Conservation (phyloP, 1,140 invertebrate genomes). For the Temnothorax curvispinosus region DNA sequence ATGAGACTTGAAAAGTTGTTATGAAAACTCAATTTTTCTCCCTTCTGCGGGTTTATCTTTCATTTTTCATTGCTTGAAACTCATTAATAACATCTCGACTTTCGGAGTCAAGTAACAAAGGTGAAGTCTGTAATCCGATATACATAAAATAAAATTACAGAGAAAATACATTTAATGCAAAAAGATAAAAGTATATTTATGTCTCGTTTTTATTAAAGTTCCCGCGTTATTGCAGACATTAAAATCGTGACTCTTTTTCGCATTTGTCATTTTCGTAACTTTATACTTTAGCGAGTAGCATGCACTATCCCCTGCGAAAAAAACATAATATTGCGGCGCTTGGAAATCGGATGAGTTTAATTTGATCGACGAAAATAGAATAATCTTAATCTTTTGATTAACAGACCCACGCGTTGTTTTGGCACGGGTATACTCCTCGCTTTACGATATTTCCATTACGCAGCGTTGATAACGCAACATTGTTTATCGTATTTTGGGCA, state of each 20-base stretch:
- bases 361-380: not conserved
- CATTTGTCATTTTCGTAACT: not conserved
- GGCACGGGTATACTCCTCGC: not conserved
- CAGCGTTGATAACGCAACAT: constrained; percentile 5
- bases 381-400: not conserved
- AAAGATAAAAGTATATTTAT: constrained; percentile 2
- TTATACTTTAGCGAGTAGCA: not conserved
- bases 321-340: not conserved
- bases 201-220: not conserved
- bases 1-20: not conserved
- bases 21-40: not conserved
- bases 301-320: too few relatives aligned
- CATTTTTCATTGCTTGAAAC: not conserved
- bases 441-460: constrained; percentile 3
- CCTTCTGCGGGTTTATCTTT: not conserved
- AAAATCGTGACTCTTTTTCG: not conserved
- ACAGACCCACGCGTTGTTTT: not conserved
- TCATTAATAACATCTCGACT: constrained; percentile 37
- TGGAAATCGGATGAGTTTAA: not conserved
- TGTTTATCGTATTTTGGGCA: constrained; percentile 37
- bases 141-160: constrained; percentile 5
- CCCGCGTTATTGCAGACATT: not conserved
- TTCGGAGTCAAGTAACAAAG: not conserved
- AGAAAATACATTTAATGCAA: constrained; percentile 3
- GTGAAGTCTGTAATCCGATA: not conserved